Evolutionary conservation across 2,113 vertebrate species (phyloP), one percentile per base, ranked within the genome.

Genomic region (Amazona vittata): DNA sequence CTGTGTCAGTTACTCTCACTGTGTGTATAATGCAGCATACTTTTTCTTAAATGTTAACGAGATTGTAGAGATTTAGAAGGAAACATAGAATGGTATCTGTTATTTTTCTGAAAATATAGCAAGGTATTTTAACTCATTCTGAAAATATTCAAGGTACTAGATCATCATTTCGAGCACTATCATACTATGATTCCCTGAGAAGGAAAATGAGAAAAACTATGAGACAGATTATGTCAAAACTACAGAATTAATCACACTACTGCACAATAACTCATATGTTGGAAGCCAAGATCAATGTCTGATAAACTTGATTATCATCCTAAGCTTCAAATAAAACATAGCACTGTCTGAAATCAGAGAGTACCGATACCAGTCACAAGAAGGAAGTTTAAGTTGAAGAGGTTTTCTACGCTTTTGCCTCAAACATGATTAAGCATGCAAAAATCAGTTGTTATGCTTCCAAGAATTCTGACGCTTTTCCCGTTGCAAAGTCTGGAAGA

Each of bases 321-420:
- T 84, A 82, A 78, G 2, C 11, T 82, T 93, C 49, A 89, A 81
- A 70, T 62, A 26, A 60, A 86, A 57, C 15, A 25, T 9, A 11
- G 3, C 9, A 52, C 24, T 15, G 1, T 80, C 15, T 81, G 47
- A 65, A 89, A 69, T 21, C 9, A 33, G 19, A 90, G 16, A 52
- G 74, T 31, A 62, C 21, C 53, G n/a, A 25, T 49, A 52, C 8
- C 0, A 0, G 0, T 49, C 49, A 87, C n/a, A 43, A 88, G n/a
- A 80, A 83, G n/a, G 35, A 93, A 81, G 16, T 39, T n/a, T 74
- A 37, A 81, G 16, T 39, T n/a, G 69, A 37, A 93, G 13, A 70
- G 10, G 4, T 75, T 81, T 74, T 65, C 60, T 70, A 21, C 4
- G 1, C 5, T 90, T 28, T 44, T 86, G 44, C 31, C 24, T 83